Evolutionary conservation across 1,140 invertebrate genomes (phyloP).

Genomic region (Trypoxylus dichotomus): DNA sequence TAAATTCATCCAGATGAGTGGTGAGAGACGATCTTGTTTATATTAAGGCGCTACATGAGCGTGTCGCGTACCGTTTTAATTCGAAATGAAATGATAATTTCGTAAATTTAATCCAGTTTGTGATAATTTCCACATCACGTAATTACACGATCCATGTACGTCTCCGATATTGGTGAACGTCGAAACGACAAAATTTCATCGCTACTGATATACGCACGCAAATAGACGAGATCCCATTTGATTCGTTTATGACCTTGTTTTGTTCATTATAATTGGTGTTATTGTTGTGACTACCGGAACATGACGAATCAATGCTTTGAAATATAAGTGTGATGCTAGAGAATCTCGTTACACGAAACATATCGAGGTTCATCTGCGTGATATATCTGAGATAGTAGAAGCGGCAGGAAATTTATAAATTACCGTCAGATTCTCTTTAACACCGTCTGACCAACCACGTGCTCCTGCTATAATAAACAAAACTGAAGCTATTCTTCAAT

Average conservation of each 20-base stretch:
- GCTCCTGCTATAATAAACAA: background rate
- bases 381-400: background rate
- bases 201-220: background rate
- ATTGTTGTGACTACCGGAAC: background rate
- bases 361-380: background rate
- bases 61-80: background rate
- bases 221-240: background rate
- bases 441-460: background rate
- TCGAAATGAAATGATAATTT: background rate
- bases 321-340: background rate
- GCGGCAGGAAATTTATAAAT: background rate
- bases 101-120: background rate
- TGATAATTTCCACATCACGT: background rate
- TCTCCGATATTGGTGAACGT: background rate
- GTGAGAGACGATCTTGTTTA: background rate
- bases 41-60: background rate
- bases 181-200: background rate
- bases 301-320: background rate
- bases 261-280: conserved; percentile 7
- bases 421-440: background rate
- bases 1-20: background rate
- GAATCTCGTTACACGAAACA: background rate
- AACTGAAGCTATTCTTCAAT: background rate
- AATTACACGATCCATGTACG: background rate
- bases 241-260: background rate